Evolutionary conservation across 2,888 invertebrate species (phyloP), one percentile per base, ranked within the genome.

Genomic region (Campoplex capitator): DNA sequence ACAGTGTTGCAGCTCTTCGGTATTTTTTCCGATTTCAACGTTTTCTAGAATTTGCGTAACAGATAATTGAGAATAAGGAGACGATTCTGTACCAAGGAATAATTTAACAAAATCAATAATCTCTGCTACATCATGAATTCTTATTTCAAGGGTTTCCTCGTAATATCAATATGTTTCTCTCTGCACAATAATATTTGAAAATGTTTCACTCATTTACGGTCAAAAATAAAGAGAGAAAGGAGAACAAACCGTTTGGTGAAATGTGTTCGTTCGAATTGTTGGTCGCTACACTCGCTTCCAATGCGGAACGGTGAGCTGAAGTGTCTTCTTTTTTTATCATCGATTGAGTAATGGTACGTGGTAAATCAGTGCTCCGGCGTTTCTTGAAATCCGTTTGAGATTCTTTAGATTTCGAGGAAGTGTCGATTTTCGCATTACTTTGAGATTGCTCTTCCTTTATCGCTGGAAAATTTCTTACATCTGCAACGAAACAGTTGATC

Each of bases 1-100:
- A 74, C 94, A 94, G 23, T 90, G 92, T 51, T 92, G 93, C 8
- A 93, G 85, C 75, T 93, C 92, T 68, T 93, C 92, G 1, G 93
- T 91, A 77, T 89, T 92, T 79, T 90, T 92, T 0, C 92, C 91
- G 68, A 93, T 90, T 28, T 90, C 85, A 32, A 93, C 87, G 84
- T 90, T 90, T 83, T 86, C 90, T 87, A 13, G 65, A 84, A 84
- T 51, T 58, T 13, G 7, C 35, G 18, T 51, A 51, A 18, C 4
- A 51, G 51, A 51, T 18, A 6, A 18, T 51, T 51, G 3, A 51
- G 4, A 16, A 51, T 3, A 51, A 51, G 0, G 18, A 11, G 16
- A 4, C 18, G 11, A 51, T 11, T 51, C 18, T 51, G 18, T 1
- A 18, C 6, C 3, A 3, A 18, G 16, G 7, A 18, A 51, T n/a